A percentile compares a stretch with the other conserved stretches of the same genome.
These are phyloP conservation scores for Lacerta agilis DNA, from an alignment of 2,797 vertebrate genomes.

Conservation along the genomic window DNA sequence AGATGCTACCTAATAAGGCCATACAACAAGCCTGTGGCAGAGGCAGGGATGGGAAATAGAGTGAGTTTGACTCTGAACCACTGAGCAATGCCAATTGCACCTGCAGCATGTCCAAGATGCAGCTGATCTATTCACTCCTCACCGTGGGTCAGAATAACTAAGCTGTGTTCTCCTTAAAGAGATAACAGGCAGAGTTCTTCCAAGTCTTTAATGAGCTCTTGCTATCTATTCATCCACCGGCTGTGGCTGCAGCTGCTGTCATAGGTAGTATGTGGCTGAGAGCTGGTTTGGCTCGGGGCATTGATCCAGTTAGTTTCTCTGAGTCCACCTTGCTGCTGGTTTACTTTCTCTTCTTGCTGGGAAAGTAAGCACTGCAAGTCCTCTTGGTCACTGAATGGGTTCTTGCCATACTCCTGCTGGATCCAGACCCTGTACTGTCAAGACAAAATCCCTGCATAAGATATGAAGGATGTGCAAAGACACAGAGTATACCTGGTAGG, in stretches of 20 bases:
- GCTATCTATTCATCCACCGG: slow-evolving; percentile 74
- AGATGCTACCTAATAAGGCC: background rate
- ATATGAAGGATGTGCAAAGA: accelerated
- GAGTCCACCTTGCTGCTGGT: slow-evolving; percentile 74
- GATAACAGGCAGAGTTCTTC: background rate
- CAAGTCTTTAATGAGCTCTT: background rate
- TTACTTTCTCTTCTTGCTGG: slow-evolving; percentile 78
- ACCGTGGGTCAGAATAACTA: accelerated
- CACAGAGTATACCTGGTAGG: background rate
- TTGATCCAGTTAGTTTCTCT: slow-evolving; percentile 72
- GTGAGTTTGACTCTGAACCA: background rate
- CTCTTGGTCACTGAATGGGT: slow-evolving; percentile 84
- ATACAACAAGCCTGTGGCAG: accelerated
- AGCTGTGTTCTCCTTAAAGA: background rate
- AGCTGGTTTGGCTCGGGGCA: slow-evolving; percentile 48
- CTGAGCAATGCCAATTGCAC: accelerated
- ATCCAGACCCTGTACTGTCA: slow-evolving; percentile 86
- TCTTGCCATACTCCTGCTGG: slow-evolving; percentile 75
- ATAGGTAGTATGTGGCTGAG: slow-evolving; percentile 68
- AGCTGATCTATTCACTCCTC: background rate
- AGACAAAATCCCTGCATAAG: slow-evolving; percentile 33
- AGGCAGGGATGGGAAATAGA: accelerated
- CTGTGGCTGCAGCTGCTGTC: slow-evolving; percentile 63
- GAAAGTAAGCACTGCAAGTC: slow-evolving; percentile 81
- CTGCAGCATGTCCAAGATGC: accelerated